Base-by-base conservation (phyloP, 2,888 invertebrate species). In the Hemithea aestivaria region DNA sequence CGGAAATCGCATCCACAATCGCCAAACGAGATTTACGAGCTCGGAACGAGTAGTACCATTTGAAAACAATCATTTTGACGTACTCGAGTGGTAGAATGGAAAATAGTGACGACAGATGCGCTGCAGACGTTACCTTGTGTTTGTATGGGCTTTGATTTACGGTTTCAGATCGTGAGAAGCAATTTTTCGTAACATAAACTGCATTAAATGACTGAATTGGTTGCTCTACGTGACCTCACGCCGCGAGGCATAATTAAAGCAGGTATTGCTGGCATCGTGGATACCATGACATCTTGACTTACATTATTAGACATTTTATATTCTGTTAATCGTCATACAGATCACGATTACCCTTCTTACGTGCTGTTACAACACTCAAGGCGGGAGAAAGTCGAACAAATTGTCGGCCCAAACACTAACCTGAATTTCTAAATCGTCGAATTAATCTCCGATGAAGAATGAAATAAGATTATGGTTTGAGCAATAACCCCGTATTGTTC, bases 271-370 rank as follows among this genome's bases (percentile, higher is more conserved):
- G 36, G 52, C 38, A 50, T 51, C 33, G 21, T 20, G 35, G 40
- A 53, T 63, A 58, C 35, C 31, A 27, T 30, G 7, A 25, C 16
- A 16, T 16, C 24, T 39, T 36, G 23, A 24, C 12, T 60, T 68
- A 62, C 55, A 55, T 51, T 58, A 55, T 67, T 60, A 51, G 63
- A 58, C 36, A 35, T 56, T 53, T 54, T 38, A 40, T 35, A 62
- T 51, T 51, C 39, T 36, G 45, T 58, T 66, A 68, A 72, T 73
- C 65, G 54, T 56, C 46, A 71, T 45, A 54, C 66, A 46, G 52
- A 65, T 71, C 75, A 75, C 75, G 73, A 68, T 73, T 69, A 72
- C 62, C 66, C 66, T 67, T 65, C 67, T 67, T 70, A 66, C 66
- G 59, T 62, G 58, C 51, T 58, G 61, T 68, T 67, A 67, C 64